Evolutionary conservation across 2,797 vertebrate genomes (phyloP).

Genomic region (Staurois parvus): DNA sequence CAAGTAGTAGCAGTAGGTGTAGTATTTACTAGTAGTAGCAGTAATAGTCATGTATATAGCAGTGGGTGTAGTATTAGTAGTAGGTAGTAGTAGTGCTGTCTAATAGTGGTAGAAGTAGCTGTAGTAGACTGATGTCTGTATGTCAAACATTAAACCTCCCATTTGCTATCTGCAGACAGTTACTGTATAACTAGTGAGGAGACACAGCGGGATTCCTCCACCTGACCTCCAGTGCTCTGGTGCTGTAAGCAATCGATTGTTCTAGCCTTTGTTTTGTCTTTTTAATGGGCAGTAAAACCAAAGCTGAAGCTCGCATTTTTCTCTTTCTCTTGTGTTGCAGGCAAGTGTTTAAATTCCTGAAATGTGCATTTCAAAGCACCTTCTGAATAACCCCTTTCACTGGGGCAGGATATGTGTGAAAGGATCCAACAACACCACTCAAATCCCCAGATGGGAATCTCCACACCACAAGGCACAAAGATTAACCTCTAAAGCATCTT

Average conservation of each 20-base stretch:
- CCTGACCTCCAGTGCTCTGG: slow-evolving; percentile 50
- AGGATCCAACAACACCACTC: slow-evolving; percentile 30
- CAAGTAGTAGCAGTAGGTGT: too few relatives aligned
- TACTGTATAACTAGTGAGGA: slow-evolving; percentile 36
- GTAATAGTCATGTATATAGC: too few relatives aligned
- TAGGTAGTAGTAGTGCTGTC: too few relatives aligned
- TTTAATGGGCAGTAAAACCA: slow-evolving; percentile 49
- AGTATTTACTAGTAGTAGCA: too few relatives aligned
- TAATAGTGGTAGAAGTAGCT: too few relatives aligned
- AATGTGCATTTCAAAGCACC: slow-evolving; percentile 56
- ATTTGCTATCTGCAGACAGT: slow-evolving; percentile 26
- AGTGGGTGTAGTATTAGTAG: too few relatives aligned
- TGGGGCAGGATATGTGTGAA: slow-evolving; percentile 46
- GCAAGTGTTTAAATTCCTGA: slow-evolving; percentile 58
- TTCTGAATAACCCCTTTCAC: slow-evolving; percentile 51
- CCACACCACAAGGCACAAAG: slow-evolving; percentile 22
- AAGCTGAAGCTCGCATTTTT: slow-evolving; percentile 18
- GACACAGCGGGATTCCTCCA: slow-evolving; percentile 32
- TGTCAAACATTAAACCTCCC: slow-evolving; percentile 14
- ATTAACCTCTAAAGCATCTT: slow-evolving; percentile 35
- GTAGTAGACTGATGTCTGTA: too few relatives aligned
- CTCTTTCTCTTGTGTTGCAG: slow-evolving; percentile 40
- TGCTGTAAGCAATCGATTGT: slow-evolving; percentile 32
- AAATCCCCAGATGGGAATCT: slow-evolving; percentile 27
- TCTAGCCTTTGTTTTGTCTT: slow-evolving; percentile 49